Evolutionary conservation across 2,113 vertebrate species (phyloP).

Genomic region (Calyptommatus sinebrachiatus): DNA sequence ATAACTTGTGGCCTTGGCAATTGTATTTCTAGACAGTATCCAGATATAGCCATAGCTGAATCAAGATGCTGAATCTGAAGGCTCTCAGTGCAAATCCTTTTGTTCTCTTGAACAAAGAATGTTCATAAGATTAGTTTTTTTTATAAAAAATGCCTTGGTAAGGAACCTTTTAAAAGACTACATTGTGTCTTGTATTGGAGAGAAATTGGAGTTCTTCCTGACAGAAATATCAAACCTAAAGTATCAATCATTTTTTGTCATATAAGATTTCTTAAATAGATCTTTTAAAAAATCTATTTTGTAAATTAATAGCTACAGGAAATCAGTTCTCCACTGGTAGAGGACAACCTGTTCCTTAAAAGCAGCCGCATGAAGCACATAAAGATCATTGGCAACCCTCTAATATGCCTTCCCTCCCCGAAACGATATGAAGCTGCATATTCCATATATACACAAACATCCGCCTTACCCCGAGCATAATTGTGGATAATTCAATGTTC

Average conservation of each 20-base stretch:
- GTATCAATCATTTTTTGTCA: slow-evolving; percentile 48
- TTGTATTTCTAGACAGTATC: neutral
- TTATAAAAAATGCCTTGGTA: neutral
- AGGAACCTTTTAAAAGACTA: slow-evolving; percentile 13
- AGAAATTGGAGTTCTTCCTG: slow-evolving; percentile 39
- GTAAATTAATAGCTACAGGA: slow-evolving; percentile 51
- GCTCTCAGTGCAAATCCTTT: neutral
- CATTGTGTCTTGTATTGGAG: neutral
- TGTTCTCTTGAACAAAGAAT: neutral
- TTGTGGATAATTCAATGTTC: slow-evolving; percentile 98
- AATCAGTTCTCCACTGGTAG: slow-evolving; percentile 38
- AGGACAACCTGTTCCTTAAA: slow-evolving; percentile 45
- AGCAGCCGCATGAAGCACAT: slow-evolving; percentile 53
- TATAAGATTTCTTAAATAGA: slow-evolving; percentile 38
- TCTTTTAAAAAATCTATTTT: slow-evolving; percentile 37
- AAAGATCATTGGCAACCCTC: slow-evolving; percentile 63
- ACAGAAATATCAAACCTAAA: slow-evolving; percentile 23
- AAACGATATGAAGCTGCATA: slow-evolving; percentile 67
- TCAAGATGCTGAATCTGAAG: neutral
- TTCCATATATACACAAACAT: slow-evolving; percentile 86
- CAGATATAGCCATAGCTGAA: neutral
- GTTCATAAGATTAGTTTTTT: slow-evolving; percentile 34
- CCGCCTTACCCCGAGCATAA: slow-evolving; percentile 91
- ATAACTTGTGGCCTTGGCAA: neutral
- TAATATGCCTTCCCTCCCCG: slow-evolving; percentile 64